Evolutionary conservation across 2,888 invertebrate genomes (phyloP).

Genomic region (Meiosimyza decipiens): DNA sequence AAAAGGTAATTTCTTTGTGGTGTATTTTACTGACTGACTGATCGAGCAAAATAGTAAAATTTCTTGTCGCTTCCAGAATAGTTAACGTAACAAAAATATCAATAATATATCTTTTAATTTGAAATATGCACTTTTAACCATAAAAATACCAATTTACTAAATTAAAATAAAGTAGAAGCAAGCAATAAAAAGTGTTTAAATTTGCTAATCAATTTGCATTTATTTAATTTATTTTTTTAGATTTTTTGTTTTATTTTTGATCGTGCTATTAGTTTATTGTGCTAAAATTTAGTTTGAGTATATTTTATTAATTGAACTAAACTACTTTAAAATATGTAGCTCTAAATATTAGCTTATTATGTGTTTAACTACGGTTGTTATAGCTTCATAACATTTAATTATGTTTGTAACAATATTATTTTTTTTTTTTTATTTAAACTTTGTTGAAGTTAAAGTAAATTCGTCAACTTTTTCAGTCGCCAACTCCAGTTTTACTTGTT

Average conservation of each 20-base stretch:
- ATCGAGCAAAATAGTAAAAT: too few relatives aligned
- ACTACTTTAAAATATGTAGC: slow-evolving; percentile 28
- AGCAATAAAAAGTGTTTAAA: slow-evolving; percentile 31
- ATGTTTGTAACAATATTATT: slow-evolving; percentile 30
- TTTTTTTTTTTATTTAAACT: slow-evolving; percentile 49
- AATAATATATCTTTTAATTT: too few relatives aligned
- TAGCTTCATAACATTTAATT: neutral
- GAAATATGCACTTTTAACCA: neutral
- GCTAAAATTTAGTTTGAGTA: slow-evolving; percentile 29
- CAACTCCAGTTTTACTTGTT: too few relatives aligned
- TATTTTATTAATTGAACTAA: slow-evolving; percentile 24
- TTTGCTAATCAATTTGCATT: slow-evolving; percentile 27
- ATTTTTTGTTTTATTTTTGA: neutral
- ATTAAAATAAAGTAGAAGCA: slow-evolving; percentile 2
- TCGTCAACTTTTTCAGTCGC: slow-evolving; percentile 59
- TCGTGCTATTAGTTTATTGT: slow-evolving; percentile 11
- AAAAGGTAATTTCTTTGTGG: too few relatives aligned
- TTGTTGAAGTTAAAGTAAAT: slow-evolving; percentile 59
- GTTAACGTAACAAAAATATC: too few relatives aligned
- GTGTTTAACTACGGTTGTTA: neutral
- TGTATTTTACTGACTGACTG: too few relatives aligned
- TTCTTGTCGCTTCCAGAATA: too few relatives aligned
- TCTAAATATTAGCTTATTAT: neutral
- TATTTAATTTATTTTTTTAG: slow-evolving; percentile 15
- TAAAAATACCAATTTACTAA: slow-evolving; percentile 16